Conservation (phyloP, 2,888 invertebrate species). For the Pegoplata infirma region DNA sequence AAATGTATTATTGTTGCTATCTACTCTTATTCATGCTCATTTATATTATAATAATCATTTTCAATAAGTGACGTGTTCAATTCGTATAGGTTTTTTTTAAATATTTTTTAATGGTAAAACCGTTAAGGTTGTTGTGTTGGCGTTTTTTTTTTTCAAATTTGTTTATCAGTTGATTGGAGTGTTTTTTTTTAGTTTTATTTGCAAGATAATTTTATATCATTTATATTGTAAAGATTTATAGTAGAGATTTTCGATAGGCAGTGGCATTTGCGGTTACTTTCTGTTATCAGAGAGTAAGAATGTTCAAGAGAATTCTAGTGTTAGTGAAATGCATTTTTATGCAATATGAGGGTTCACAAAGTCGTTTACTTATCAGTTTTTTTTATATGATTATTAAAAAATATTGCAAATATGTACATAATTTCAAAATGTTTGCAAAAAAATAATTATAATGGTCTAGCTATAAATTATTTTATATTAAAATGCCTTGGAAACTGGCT, state of each 20-base stretch:
- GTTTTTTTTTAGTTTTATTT: not conserved
- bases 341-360: not conserved
- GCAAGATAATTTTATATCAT: no score
- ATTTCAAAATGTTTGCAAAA: no score
- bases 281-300: not conserved
- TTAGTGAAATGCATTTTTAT: not conserved
- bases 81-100: slow-evolving; percentile 28
- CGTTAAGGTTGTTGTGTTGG: slow-evolving; percentile 22
- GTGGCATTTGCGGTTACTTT: no score
- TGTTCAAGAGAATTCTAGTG: not conserved
- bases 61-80: slow-evolving; percentile 49
- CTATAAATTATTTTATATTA: no score
- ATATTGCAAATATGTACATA: no score
- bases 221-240: no score
- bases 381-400: no score
- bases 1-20: slow-evolving; percentile 27
- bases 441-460: no score
- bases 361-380: not conserved
- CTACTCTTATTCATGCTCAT: not conserved
- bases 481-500: no score
- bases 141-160: slow-evolving; percentile 19
- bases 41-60: slow-evolving; percentile 4
- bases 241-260: not conserved
- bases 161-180: slow-evolving; percentile 11
- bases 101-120: not conserved